Evolutionary conservation across 2,113 vertebrate genomes (phyloP), one percentile per base, ranked within the genome.

Genomic region (Eleginops maclovinus): DNA sequence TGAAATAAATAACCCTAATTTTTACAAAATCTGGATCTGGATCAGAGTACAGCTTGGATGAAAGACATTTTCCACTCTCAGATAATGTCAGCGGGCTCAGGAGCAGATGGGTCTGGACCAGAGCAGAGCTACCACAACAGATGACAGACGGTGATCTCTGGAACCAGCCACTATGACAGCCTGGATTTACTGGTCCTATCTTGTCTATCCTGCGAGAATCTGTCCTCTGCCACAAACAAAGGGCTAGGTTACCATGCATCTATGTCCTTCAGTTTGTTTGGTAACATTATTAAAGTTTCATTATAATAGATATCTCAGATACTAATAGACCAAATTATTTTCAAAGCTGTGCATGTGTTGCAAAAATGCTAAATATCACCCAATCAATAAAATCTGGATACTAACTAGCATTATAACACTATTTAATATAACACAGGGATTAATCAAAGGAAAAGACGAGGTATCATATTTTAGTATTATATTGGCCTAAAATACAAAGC

Each of bases 91-190:
- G 76, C 8, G 50, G 78, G 79, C 75, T 87, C 68, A 65, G 77
- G 85, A 93, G 88, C 93, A 93, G 92, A 94, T 93, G 91, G 93
- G 88, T 85, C 82, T 81, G 77, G 76, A 91, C 82, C 58, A 74
- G 79, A 89, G 74, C 77, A 74, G 69, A 54, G 69, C 71, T 67
- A 71, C 67, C 83, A 87, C 84, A 90, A 79, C 89, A 93, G 88
- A 91, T 90, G 88, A 92, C 92, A 92, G 88, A 88, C 84, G 84
- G 91, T 87, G 80, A 83, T 89, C 88, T 79, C 82, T 90, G 90
- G 88, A 91, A 87, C 68, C 87, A 89, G 82, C 17, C 77, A 81
- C 81, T 60, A 83, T 73, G 75, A 88, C 87, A 89, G 86, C 81
- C 81, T 36, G 70, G 87, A 84, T 67, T 88, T 77, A 74, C 61